Evolutionary conservation across 2,113 vertebrate genomes (phyloP).

Genomic region (Vombatus ursinus): DNA sequence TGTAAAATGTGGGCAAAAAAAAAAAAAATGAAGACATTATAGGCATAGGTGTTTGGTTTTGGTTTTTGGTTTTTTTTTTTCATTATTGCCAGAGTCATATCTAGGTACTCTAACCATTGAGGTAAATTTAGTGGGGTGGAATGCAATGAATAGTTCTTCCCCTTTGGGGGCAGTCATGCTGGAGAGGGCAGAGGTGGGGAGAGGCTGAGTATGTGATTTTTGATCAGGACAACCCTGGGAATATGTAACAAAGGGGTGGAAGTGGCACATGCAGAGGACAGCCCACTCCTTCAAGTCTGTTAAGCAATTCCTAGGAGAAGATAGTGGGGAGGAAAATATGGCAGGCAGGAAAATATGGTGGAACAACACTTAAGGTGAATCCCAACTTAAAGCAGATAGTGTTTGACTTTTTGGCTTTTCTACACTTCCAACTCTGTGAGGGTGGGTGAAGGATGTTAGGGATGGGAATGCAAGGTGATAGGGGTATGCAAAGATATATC

Average conservation of each 20-base stretch:
- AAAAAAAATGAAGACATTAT: neutral
- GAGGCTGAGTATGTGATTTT: neutral
- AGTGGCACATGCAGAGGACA: neutral
- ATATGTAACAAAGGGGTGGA: neutral
- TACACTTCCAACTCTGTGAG: neutral
- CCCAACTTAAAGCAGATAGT: neutral
- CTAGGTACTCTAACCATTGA: neutral
- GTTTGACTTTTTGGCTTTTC: neutral
- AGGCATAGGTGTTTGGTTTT: neutral
- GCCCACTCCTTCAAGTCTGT: neutral
- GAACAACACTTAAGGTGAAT: neutral
- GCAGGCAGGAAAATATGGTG: neutral
- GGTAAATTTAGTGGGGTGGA: neutral
- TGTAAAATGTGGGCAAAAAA: neutral
- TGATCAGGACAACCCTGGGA: neutral
- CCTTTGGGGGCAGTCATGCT: neutral
- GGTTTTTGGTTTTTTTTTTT: neutral
- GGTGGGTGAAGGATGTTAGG: neutral
- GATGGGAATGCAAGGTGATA: neutral
- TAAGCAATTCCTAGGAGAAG: neutral
- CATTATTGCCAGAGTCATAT: neutral
- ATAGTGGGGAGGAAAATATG: neutral
- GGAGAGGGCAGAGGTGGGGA: neutral
- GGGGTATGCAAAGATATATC: neutral
- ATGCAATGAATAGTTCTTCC: neutral